phyloP scores from a whole-genome alignment of 2,888 invertebrate genomes.

The Metellina segmentata region DNA sequence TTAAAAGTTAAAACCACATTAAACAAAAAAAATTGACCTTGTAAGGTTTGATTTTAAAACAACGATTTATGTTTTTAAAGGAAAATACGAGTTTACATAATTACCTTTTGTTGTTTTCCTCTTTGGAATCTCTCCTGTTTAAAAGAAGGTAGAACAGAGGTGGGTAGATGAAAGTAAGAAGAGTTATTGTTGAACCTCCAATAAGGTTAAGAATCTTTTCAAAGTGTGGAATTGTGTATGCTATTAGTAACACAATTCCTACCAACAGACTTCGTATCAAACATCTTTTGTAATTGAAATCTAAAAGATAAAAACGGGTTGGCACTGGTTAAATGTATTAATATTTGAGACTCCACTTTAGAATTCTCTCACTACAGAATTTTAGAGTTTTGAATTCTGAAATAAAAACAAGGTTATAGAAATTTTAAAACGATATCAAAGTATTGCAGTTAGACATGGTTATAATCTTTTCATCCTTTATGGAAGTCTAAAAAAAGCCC shows the following conservation, averaged over 20 bases:
- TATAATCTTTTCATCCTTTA: no score
- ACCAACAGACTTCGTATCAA: constrained; percentile 87
- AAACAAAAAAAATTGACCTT: no score
- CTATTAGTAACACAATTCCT: constrained; percentile 87
- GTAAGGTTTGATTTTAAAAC: no score
- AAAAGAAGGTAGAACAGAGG: constrained; percentile 90
- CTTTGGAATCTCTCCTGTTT: constrained; percentile 81
- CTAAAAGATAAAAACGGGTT: constrained; percentile 82
- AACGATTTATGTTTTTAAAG: no score
- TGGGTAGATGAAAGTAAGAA: constrained; percentile 91
- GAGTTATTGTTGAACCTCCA: constrained; percentile 91
- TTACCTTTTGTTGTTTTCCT: constrained; percentile 11
- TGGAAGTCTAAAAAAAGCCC: no score
- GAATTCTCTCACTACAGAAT: neutral
- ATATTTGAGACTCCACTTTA: neutral
- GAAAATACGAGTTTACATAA: neutral
- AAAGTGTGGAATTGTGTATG: constrained; percentile 91
- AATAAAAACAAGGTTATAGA: no score
- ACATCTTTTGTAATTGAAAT: constrained; percentile 88
- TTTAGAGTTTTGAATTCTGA: neutral
- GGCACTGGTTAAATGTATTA: no score
- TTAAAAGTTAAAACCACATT: no score
- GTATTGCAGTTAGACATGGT: no score
- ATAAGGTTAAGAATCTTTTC: constrained; percentile 92
- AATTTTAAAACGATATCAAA: no score